Evolutionary conservation across 1,140 invertebrate species (phyloP), one percentile per base, ranked within the genome.

Genomic region (Heliconius himera): DNA sequence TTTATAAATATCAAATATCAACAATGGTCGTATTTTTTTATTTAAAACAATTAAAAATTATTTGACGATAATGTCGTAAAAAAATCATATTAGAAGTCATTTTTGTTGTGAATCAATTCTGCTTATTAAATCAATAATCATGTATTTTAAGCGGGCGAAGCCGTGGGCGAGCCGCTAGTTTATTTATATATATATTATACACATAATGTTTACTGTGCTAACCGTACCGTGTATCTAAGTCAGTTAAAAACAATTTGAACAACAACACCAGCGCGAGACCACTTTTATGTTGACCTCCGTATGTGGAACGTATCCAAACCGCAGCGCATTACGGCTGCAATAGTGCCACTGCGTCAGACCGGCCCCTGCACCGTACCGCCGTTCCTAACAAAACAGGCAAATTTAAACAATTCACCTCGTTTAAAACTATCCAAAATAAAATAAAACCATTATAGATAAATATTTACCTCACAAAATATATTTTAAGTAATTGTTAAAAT

Each of bases 301-400:
- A 90, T 87, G 88, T 90, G 89, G 90, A 89, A 83, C 81, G 83
- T 86, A 85, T 91, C 90, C 90, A 92, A 91, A 91, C 90, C 90
- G 83, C 90, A 89, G 74, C 74, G 78, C 88, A 87, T 91, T 90
- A 90, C 89, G 84, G 85, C 86, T 90, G 85, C 89, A 88, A 88
- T 86, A 88, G 86, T 84, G 85, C 83, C 78, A 83, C 84, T 87
- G 84, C 83, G 85, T 85, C 85, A 85, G 77, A 70, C 75, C 56
- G 76, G 74, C 82, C 81, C 78, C 84, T 83, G 79, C 83, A 83
- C 81, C 38, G 49, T 16, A 11, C 56, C 11, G 60, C 60, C 60
- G 11, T 71, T 74, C 74, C 79, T 33, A 81, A 81, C 78, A 76
- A 80, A 80, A 80, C 79, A 46, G 66, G 16, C 74, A 72, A 77